These are phyloP conservation scores for Seira sanloemensis DNA, from an alignment of 2,888 invertebrate genomes.

Conservation along the genomic window DNA sequence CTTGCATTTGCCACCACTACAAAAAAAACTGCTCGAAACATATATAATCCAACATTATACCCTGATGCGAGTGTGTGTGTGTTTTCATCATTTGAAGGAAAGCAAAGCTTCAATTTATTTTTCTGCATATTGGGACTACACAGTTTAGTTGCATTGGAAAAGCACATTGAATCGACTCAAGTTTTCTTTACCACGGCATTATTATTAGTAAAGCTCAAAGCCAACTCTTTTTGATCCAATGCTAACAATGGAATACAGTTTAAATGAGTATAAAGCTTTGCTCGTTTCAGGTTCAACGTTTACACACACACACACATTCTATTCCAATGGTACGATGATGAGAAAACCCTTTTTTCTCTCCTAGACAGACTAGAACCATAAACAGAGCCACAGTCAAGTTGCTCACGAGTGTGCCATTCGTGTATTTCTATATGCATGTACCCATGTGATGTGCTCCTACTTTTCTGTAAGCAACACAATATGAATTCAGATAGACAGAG, in stretches of 20 bases:
- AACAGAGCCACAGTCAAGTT: constrained; percentile 60
- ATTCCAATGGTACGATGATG: not conserved
- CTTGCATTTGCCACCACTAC: too few relatives aligned
- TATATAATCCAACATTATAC: too few relatives aligned
- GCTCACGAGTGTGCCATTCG: constrained; percentile 43
- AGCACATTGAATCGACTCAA: constrained; percentile 1
- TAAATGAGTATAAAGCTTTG: too few relatives aligned
- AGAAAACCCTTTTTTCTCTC: constrained; percentile 21
- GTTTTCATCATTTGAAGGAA: constrained; percentile 7
- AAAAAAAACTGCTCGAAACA: too few relatives aligned
- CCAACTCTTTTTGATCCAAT: not conserved
- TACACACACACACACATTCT: too few relatives aligned
- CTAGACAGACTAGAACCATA: constrained; percentile 44
- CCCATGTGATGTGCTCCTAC: not conserved
- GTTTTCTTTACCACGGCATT: not conserved
- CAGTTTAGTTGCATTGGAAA: constrained; percentile 29
- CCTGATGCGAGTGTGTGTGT: too few relatives aligned
- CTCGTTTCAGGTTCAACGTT: too few relatives aligned
- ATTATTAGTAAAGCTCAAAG: not conserved
- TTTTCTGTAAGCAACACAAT: not conserved
- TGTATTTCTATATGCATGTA: not conserved
- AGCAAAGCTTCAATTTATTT: not conserved
- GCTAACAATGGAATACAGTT: not conserved
- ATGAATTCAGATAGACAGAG: not conserved
- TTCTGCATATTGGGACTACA: constrained; percentile 2